Evolutionary conservation across 1,140 invertebrate species (phyloP).

Genomic region (Drosophila orosa): DNA sequence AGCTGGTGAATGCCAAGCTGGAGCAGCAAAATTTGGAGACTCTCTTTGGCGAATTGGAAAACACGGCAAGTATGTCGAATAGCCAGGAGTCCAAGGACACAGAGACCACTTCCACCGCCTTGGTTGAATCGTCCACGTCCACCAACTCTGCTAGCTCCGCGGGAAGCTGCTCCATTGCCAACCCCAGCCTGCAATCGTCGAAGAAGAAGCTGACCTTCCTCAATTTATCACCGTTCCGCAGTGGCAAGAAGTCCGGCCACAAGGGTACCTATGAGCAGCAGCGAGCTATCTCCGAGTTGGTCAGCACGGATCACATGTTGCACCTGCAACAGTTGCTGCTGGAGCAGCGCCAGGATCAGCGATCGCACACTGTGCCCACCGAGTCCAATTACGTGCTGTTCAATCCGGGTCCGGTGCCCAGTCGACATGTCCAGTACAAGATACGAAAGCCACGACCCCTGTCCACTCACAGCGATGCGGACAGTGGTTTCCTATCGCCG

Average conservation of each 20-base stretch:
- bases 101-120: conserved; percentile 76
- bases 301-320: conserved; percentile 76
- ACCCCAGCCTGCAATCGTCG: conserved; percentile 49
- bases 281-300: conserved; percentile 68
- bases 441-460: conserved; percentile 75
- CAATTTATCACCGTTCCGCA: conserved; percentile 76
- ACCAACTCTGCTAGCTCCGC: conserved; percentile 68
- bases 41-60: conserved; percentile 52
- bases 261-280: conserved; percentile 43
- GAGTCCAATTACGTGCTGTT: conserved; percentile 83
- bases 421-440: conserved; percentile 83
- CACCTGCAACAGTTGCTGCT: conserved; percentile 72
- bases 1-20: conserved; percentile 73
- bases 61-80: conserved; percentile 71
- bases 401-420: conserved; percentile 81
- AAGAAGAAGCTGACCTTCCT: conserved; percentile 78
- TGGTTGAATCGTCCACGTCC: conserved; percentile 78
- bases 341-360: conserved; percentile 58
- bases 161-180: conserved; percentile 52
- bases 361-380: conserved; percentile 76
- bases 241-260: conserved; percentile 38
- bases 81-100: conserved; percentile 82
- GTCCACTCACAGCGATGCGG: conserved; percentile 83
- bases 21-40: conserved; percentile 67
- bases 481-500: conserved; percentile 83